Evolutionary conservation across 1,140 invertebrate genomes (phyloP), one percentile per base, ranked within the genome.

Genomic region (Drosophila bipectinata): DNA sequence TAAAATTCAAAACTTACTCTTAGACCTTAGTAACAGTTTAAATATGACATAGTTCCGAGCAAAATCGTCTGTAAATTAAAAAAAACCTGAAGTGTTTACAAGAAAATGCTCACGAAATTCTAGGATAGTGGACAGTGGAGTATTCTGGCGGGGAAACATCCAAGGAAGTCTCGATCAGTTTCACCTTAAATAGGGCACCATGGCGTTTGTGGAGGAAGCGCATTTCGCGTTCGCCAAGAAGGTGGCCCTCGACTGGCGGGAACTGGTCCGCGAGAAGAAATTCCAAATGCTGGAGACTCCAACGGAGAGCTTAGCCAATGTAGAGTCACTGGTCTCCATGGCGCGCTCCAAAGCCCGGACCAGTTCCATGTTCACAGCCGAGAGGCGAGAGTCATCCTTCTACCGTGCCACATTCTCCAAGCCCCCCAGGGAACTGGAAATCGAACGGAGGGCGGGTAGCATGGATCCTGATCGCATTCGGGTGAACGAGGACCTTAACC

Each of bases 231-330:
- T 21, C 4, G 15, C 9, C 7, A 47, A 24, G 44, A 18, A 47
- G 44, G 44, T 47, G 44, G 44, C 44, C 3, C 44, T 47, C 18
- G 44, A 47, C 44, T 47, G 44, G 44, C 15, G 44, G 44, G 44
- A 47, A 10, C 9, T 47, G 44, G 44, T 47, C 15, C 44, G 44
- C 2, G 44, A 47, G 44, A 47, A 21, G 18, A 47, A 47, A 8
- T 2, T 9, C 4, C 3, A 10, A 2, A 24, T 47, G 2, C 8
- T 47, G 15, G 6, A 10, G 8, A 21, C 18, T 15, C 44, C 44
- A 4, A 21, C 18, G 18, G 18, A 2, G 18, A 47, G 44, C 44
- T 12, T 24, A 6, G 15, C 15, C 2, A 44, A 44, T 18, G 8
- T 10, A 3, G 44, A 47, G 3, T 21, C 44, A 0, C 9, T 47